Evolutionary conservation across 2,113 vertebrate species (phyloP), one percentile per base, ranked within the genome.

Genomic region (Oxygymnocypris stewartii): DNA sequence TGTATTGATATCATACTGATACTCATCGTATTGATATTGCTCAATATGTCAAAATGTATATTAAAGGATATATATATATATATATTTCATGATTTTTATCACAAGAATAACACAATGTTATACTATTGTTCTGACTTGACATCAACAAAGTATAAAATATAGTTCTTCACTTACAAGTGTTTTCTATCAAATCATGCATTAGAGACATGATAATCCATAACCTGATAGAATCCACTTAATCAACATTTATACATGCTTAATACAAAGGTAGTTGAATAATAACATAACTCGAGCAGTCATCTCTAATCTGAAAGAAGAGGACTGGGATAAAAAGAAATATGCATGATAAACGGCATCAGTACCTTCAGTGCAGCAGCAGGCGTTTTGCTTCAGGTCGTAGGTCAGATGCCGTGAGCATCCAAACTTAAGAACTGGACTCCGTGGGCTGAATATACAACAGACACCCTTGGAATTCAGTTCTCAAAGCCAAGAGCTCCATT

Each of bases 401-500:
- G 20, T 75, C 42, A 75, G 44, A 65, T 37, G 44, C 78, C 42
- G 37, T 75, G 79, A 89, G 88, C 82, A 86, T 88, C 90, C 91
- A 91, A 89, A 67, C 85, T 90, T 87, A 87, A 92, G 91, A 92
- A 92, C 90, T 91, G 88, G 90, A 84, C 84, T 86, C 91, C 91
- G 85, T 86, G 89, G 90, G 91, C 87, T 88, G 84, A 88, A 65
- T 37, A 28, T 14, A 11, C 40, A 73, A 16, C 23, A 81, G 86
- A 89, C 86, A 88, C 91, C 91, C 89, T 91, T 92, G 91, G 91
- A 92, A 92, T 90, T 91, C 90, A 92, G 91, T 92, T 92, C 91
- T 92, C 91, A 90, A 91, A 90, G 89, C 89, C 89, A 88, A 67
- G 86, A 90, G 51, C 87, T 89, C 90, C 74, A 42, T 67, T 54